Evolutionary conservation across 2,888 invertebrate genomes (phyloP).

Genomic region (Ophioninae sp.): DNA sequence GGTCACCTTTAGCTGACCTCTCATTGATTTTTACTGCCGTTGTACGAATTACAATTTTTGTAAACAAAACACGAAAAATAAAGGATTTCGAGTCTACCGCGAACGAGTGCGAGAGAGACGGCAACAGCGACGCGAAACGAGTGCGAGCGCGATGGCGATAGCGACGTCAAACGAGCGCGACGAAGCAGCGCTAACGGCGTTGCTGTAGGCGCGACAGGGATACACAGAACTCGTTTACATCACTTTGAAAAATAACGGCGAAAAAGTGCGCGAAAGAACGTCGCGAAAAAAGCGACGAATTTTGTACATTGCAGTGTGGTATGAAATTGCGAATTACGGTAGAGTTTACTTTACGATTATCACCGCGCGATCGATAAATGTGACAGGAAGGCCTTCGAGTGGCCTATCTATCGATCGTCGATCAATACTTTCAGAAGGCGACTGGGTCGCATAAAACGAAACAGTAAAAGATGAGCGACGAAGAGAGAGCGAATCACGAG

Average conservation of each 20-base stretch:
- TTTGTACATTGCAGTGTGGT: not conserved
- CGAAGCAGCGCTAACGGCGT: too few species aligned
- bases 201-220: not conserved
- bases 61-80: too few species aligned
- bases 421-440: slow-evolving; percentile 14
- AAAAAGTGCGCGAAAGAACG: not conserved
- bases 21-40: too few species aligned
- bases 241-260: not conserved
- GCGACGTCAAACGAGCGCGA: too few species aligned
- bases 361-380: not conserved
- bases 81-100: too few species aligned
- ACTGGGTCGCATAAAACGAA: slow-evolving; percentile 7
- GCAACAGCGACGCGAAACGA: too few species aligned
- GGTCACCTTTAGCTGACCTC: too few species aligned
- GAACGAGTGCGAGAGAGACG: too few species aligned
- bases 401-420: slow-evolving; percentile 25
- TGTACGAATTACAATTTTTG: too few species aligned
- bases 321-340: not conserved
- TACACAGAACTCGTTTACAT: not conserved
- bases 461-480: not conserved
- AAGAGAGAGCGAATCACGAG: slow-evolving; percentile 11
- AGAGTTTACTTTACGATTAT: not conserved
- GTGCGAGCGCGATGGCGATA: too few species aligned
- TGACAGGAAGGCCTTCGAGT: not conserved
- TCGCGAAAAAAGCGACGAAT: not conserved